Conservation (phyloP, 2,797 vertebrate genomes). For the Sciurus carolinensis region DNA sequence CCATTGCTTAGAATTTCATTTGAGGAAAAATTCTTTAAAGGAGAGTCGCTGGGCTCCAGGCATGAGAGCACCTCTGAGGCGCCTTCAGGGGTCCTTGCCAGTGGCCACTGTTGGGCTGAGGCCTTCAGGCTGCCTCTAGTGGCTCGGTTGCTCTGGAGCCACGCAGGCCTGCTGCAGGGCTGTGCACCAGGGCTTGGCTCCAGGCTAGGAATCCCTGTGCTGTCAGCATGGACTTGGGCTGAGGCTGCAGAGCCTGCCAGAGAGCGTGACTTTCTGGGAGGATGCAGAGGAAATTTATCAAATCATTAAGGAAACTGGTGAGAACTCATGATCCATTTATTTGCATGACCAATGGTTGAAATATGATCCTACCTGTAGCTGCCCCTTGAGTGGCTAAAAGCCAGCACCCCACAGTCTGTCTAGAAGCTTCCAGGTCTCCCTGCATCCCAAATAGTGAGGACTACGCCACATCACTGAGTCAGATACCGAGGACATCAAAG, state of each 20-base stretch:
- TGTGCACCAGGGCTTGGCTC: constrained; percentile 68
- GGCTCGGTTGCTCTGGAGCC: not conserved
- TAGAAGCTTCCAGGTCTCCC: constrained; percentile 64
- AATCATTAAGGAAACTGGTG: constrained; percentile 89
- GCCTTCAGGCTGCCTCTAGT: accelerated
- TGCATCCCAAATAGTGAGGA: not conserved
- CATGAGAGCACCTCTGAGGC: accelerated
- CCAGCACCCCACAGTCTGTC: constrained; percentile 60
- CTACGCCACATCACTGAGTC: not conserved
- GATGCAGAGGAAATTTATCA: constrained; percentile 88
- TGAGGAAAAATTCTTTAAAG: not conserved
- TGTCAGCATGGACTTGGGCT: constrained; percentile 30
- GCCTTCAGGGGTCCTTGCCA: accelerated
- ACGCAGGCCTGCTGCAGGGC: not conserved
- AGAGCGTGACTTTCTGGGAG: constrained; percentile 80
- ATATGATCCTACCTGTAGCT: constrained; percentile 87
- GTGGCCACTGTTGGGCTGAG: not conserved
- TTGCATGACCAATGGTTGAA: constrained; percentile 85
- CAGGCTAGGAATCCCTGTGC: constrained; percentile 33
- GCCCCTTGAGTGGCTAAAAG: constrained; percentile 28
- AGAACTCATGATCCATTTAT: constrained; percentile 86
- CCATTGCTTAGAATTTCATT: not conserved
- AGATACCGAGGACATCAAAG: constrained; percentile 38
- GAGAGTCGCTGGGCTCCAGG: not conserved
- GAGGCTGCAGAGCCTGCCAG: constrained; percentile 17